These are phyloP conservation scores for Lanius ludovicianus DNA, from an alignment of 2,113 vertebrate species.

Conservation along the genomic window DNA sequence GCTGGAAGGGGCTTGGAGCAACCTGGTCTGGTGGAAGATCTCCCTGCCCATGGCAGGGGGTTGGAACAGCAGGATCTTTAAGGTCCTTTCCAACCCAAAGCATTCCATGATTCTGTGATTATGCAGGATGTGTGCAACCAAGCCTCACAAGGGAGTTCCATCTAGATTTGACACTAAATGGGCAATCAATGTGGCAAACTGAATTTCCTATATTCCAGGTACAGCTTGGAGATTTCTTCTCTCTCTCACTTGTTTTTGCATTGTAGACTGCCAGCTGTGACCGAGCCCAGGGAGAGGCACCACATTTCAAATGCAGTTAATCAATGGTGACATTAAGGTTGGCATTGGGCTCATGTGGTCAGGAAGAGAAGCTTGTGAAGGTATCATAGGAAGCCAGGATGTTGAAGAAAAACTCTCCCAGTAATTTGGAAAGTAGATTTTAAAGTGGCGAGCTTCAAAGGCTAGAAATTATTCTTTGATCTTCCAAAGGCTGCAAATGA, in stretches of 20 bases:
- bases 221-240: neutral
- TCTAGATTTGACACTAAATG: neutral
- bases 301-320: neutral
- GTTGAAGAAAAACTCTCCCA: neutral
- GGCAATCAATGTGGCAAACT: neutral
- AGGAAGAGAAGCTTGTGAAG: neutral
- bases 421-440: neutral
- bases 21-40: neutral
- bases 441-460: slow-evolving; percentile 36
- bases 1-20: neutral
- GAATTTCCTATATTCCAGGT: neutral
- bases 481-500: slow-evolving; percentile 10
- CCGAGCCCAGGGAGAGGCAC: neutral
- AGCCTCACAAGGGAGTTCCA: neutral
- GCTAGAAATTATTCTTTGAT: neutral
- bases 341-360: neutral
- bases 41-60: neutral
- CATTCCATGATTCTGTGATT: neutral
- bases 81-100: neutral
- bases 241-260: neutral
- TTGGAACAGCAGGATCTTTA: neutral
- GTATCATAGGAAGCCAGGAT: neutral
- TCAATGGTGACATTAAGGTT: neutral
- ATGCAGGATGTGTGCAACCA: neutral
- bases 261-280: neutral